Evolutionary conservation across 2,113 vertebrate species (phyloP), one percentile per base, ranked within the genome.

Genomic region (Eclectus roratus): DNA sequence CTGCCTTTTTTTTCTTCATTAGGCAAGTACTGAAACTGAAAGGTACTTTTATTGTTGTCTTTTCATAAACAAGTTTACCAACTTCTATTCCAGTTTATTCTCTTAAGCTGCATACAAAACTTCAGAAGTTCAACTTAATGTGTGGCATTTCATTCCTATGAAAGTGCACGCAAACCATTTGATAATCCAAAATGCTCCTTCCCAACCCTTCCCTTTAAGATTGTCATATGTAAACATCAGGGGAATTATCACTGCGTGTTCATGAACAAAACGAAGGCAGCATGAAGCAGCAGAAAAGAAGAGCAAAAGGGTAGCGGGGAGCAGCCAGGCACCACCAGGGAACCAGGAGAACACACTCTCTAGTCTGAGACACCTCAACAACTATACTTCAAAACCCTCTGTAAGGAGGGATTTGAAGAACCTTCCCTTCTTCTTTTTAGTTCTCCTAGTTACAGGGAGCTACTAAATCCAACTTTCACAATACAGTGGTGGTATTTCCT

Each of bases 131-230:
- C 71, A 88, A 85, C 61, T 68, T 52, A 66, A 25, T 6, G 4
- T 14, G 64, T 84, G 82, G 47, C 88, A 96, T 84, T 91, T 88
- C 11, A 47, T 76, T 94, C 88, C 64, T 65, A 44, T 52, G 44
- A 82, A 92, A 96, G 81, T 31, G 81, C 71, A 94, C 1, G 9
- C 6, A n/a, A 93, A 52, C n/a, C 46, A 65, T 89, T 31, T 94
- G 79, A 94, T 80, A 94, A 93, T 31, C 63, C 60, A 91, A 85
- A 89, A 91, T 68, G 55, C 35, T 83, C 65, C 66, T 72, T 88
- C 66, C 61, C 76, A 90, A 29, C 12, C 25, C 12, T 80, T 77
- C 63, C 53, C 66, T 90, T 88, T 80, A 58, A 83, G 37, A 27
- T 4, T 66, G 68, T 58, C 44, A 33, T 28, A 23, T 53, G 28